Base-by-base conservation (phyloP, 2,113 vertebrate species). In the Oncorhynchus masou region DNA sequence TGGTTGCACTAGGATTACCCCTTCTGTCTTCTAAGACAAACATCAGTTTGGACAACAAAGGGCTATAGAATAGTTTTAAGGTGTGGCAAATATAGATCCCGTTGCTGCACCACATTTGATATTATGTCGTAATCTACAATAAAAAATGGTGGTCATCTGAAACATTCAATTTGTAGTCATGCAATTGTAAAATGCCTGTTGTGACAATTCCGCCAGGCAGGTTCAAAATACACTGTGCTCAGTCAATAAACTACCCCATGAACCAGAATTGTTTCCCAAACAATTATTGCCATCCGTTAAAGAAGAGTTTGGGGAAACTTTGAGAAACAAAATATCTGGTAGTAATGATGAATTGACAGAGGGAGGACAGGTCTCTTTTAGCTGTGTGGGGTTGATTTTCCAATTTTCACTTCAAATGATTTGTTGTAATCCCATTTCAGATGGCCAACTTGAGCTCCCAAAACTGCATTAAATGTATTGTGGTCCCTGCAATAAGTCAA, bases 401-500 rank as follows among this genome's bases (percentile, higher is more conserved):
- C 15, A 16, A 64, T 77, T 77, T 48, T 57, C 65, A 59, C 34
- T 29, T n/a, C 29, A 54, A 12, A 19, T 68, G 39, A 51, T 45
- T 11, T 45, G 45, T 31, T 64, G 31, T 78, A 81, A 87, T 85
- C 54, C 34, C 45, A 73, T 86, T 81, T 81, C 48, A 74, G 68
- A 65, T 19, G 31, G 59, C 65, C 75, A 45, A 24, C 48, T 66
- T 73, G 72, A 82, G 74, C 74, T 71, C 70, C 83, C 62, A 71
- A 74, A 86, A 83, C 71, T 73, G 69, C 76, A 78, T 73, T 79
- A 77, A 78, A 27, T 11, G 77, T 60, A 69, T 73, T 64, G 70
- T 66, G 67, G 51, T 64, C 8, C n/a, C n/a, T 12, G 73, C 54
- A 71, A 75, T 74, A 74, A 84, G 70, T 76, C 70, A 70, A 64